Evolutionary conservation across 1,140 invertebrate genomes (phyloP), one percentile per base, ranked within the genome.

Genomic region (Trachymyrmex cornetzi): DNA sequence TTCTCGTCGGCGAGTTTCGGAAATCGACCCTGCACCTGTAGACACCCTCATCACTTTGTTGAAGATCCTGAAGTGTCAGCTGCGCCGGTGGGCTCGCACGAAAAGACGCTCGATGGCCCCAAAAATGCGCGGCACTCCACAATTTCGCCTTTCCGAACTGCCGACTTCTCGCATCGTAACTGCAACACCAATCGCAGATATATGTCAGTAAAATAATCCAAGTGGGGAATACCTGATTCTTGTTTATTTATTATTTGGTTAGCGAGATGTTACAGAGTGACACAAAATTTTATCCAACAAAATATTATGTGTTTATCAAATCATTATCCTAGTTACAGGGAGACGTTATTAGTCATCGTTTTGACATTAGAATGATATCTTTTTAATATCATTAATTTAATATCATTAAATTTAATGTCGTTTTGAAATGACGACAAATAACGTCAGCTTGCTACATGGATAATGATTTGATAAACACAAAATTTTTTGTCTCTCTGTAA

Each of bases 1-100:
- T 98, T 88, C 97, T 96, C 0, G 98, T 98, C 0, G 98, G 98
- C 0, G 98, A 98, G 93, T 98, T 98, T 63, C 96, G 96, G 94
- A 98, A 99, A 94, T 99, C 98, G 7, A 98, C 98, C 64, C 98
- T 96, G 95, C 98, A 99, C 75, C 98, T 96, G 94, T 98, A 99
- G 72, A 98, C 96, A 1, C 98, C 98, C 63, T 97, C 97, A 94
- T 98, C 98, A 14, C 96, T 95, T 53, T 97, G 95, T 50, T 96
- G 96, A 19, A 98, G 96, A 90, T 97, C 96, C 91, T 97, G 97
- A 44, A 98, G 96, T 80, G 97, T 96, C 71, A 98, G 95, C 80
- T 97, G 96, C 0, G 97, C 97, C 0, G 97, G 97, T 24, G 96
- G 96, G 24, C 96, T 96, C 4, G 97, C 96, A 44, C 97, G 96